Evolutionary conservation across 2,113 vertebrate genomes (phyloP).

Genomic region (Grantiella picta): DNA sequence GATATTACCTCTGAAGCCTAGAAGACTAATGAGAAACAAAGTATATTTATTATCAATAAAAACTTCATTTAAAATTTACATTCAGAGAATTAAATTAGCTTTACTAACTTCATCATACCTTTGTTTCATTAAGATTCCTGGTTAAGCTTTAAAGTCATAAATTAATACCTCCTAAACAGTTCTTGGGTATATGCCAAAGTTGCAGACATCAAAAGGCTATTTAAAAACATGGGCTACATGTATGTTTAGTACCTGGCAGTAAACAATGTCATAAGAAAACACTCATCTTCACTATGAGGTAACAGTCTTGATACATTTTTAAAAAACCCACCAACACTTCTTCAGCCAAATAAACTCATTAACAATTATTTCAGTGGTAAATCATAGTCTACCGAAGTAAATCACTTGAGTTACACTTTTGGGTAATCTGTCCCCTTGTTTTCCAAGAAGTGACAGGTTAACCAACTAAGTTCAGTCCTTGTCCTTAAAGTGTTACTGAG

Average conservation of each 20-base stretch:
- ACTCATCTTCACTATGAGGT: not conserved
- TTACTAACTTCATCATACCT: slow-evolving; percentile 61
- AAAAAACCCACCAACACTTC: not conserved
- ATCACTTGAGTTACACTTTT: not conserved
- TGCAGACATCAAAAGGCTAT: slow-evolving; percentile 23
- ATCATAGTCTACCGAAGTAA: not conserved
- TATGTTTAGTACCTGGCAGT: not conserved
- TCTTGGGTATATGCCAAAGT: slow-evolving; percentile 20
- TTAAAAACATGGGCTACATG: not conserved
- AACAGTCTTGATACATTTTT: not conserved
- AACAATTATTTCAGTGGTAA: not conserved
- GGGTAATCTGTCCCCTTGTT: not conserved
- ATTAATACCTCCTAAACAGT: slow-evolving; percentile 49
- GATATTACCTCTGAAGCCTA: slow-evolving; percentile 64
- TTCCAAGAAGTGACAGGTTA: not conserved
- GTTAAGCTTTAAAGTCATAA: slow-evolving; percentile 61
- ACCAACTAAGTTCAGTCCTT: not conserved
- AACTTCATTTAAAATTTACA: slow-evolving; percentile 74
- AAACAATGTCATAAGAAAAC: slow-evolving; percentile 3
- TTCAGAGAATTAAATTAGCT: slow-evolving; percentile 71
- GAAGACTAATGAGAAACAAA: slow-evolving; percentile 72
- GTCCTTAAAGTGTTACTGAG: not conserved
- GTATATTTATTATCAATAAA: slow-evolving; percentile 78
- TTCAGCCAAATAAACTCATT: not conserved
- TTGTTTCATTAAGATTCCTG: slow-evolving; percentile 66